These are phyloP conservation scores for Cercocebus atys DNA, from an alignment of 2,113 vertebrate genomes.

Conservation along the genomic window DNA sequence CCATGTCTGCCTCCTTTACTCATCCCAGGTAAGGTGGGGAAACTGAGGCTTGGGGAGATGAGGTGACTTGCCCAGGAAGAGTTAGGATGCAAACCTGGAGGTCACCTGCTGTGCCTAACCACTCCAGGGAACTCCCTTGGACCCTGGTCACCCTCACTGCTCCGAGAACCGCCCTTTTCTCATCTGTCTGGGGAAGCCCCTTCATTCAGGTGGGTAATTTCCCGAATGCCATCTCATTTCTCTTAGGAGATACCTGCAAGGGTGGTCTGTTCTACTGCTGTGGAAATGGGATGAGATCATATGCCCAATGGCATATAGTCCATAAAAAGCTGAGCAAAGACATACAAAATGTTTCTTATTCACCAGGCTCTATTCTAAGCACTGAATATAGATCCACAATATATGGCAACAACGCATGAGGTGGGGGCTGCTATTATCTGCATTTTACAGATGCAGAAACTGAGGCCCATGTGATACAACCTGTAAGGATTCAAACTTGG, in stretches of 20 bases:
- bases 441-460: background rate
- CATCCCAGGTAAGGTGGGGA: background rate
- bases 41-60: background rate
- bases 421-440: background rate
- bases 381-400: background rate
- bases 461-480: background rate
- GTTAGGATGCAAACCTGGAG: background rate
- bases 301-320: background rate
- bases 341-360: background rate
- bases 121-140: rapidly evolving
- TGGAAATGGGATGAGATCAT: background rate
- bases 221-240: rapidly evolving
- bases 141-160: rapidly evolving
- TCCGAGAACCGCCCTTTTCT: background rate
- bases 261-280: background rate
- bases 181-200: background rate
- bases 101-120: background rate
- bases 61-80: background rate
- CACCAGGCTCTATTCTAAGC: background rate
- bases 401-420: background rate
- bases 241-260: background rate
- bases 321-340: background rate
- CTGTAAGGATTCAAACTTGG: background rate
- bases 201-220: background rate
- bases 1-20: background rate